phyloP scores from a whole-genome alignment of 2,797 vertebrate genomes.

The Momotus momota region DNA sequence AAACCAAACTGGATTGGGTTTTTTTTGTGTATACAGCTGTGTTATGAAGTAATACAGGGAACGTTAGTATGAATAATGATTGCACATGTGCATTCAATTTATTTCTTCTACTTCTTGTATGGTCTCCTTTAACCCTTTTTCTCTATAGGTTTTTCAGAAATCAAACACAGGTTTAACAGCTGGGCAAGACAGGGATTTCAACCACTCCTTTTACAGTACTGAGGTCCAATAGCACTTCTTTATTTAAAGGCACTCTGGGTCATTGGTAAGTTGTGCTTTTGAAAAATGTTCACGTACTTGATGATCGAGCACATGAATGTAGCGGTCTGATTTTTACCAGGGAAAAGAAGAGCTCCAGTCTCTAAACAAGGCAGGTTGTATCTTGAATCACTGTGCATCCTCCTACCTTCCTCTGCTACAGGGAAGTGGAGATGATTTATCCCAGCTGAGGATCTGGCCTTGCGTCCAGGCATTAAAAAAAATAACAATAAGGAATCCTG shows the following conservation, averaged over 20 bases:
- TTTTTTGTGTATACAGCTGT: conserved; percentile 80
- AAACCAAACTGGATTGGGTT: conserved; percentile 57
- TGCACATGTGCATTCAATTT: conserved; percentile 78
- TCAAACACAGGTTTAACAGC: conserved; percentile 70
- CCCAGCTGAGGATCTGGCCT: conserved; percentile 8
- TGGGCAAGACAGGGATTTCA: conserved; percentile 57
- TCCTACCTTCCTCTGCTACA: background rate
- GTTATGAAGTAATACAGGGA: conserved; percentile 77
- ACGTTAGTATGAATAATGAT: conserved; percentile 75
- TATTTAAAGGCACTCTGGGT: conserved; percentile 49
- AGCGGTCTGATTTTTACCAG: conserved; percentile 1
- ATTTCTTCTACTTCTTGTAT: conserved; percentile 75
- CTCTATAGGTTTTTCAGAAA: conserved; percentile 72
- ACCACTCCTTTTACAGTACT: conserved; percentile 30
- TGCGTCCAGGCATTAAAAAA: background rate
- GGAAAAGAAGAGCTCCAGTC: background rate
- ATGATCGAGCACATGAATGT: background rate
- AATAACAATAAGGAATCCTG: background rate
- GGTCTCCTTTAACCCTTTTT: conserved; percentile 69
- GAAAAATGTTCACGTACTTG: conserved; percentile 58
- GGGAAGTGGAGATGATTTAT: background rate
- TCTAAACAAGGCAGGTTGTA: background rate
- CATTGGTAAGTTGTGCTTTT: conserved; percentile 48
- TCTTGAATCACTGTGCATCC: background rate
- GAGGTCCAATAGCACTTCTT: conserved; percentile 31